Percentiles rank a stretch among this genome's conserved stretches.
phyloP scores from a whole-genome alignment of 2,113 vertebrate genomes.

The Gobiocypris rarus region DNA sequence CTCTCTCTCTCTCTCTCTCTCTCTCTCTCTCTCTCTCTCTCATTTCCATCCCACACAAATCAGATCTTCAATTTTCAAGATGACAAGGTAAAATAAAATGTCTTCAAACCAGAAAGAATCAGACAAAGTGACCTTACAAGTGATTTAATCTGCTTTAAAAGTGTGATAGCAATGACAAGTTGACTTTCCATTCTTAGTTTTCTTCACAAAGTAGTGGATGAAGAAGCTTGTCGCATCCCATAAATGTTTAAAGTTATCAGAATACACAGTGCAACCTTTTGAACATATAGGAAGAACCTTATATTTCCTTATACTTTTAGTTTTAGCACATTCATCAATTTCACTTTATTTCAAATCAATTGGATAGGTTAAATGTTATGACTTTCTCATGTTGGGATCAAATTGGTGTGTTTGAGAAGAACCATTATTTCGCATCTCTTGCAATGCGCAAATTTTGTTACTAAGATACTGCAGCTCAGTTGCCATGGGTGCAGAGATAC shows the following conservation, averaged over 20 bases:
- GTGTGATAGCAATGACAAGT: background rate
- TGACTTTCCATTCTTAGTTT: too few species aligned
- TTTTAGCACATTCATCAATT: background rate
- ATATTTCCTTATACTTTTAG: background rate
- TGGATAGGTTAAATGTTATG: constrained; percentile 32
- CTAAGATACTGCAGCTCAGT: constrained; percentile 59
- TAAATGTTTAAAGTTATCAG: background rate
- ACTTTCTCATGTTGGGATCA: constrained; percentile 20
- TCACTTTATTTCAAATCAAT: background rate
- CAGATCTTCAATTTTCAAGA: background rate
- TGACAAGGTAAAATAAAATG: background rate
- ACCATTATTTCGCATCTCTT: constrained; percentile 35
- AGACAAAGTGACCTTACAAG: background rate
- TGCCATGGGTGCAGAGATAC: constrained; percentile 54
- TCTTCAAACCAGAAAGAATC: background rate
- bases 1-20: background rate
- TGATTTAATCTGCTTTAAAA: background rate
- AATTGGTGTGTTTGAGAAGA: constrained; percentile 40
- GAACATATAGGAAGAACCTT: background rate
- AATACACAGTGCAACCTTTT: background rate
- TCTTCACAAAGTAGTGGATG: too few species aligned
- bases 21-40: background rate
- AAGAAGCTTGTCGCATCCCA: too few species aligned
- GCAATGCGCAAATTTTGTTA: constrained; percentile 58
- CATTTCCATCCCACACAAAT: constrained; percentile 4